phyloP scores from a whole-genome alignment of 2,113 vertebrate genomes.

The Scomber scombrus region DNA sequence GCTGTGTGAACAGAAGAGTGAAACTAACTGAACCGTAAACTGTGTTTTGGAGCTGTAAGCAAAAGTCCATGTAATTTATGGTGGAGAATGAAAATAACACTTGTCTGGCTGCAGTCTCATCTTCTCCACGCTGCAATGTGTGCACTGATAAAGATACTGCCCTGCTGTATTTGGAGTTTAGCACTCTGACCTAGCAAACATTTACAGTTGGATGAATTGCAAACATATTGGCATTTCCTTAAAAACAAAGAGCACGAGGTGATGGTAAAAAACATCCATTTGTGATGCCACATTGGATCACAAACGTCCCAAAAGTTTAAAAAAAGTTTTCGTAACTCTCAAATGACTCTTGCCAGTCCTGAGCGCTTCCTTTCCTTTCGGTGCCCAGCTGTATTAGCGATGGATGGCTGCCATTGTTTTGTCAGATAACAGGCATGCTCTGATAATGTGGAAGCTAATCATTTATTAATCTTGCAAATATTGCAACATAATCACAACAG shows the following conservation, averaged over 20 bases:
- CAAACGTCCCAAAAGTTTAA: neutral
- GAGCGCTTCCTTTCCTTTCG: neutral
- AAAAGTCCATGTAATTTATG: slow-evolving; percentile 82
- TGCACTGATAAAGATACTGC: slow-evolving; percentile 40
- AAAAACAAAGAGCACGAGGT: slow-evolving; percentile 8
- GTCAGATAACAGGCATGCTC: slow-evolving; percentile 85
- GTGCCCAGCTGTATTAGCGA: slow-evolving; percentile 39
- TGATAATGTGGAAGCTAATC: slow-evolving; percentile 89
- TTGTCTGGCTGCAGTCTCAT: slow-evolving; percentile 79
- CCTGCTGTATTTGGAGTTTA: slow-evolving; percentile 26
- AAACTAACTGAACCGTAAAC: slow-evolving; percentile 88
- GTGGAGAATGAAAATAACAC: slow-evolving; percentile 85
- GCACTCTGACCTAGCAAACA: slow-evolving; percentile 14
- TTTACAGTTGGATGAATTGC: slow-evolving; percentile 43
- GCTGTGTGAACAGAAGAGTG: slow-evolving; percentile 77
- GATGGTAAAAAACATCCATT: slow-evolving; percentile 2
- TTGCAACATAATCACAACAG: slow-evolving; percentile 91
- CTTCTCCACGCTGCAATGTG: slow-evolving; percentile 62
- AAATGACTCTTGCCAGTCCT: neutral
- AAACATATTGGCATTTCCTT: slow-evolving; percentile 27
- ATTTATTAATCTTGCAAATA: slow-evolving; percentile 93
- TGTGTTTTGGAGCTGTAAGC: slow-evolving; percentile 79
- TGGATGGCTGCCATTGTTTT: slow-evolving; percentile 55
- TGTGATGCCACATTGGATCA: slow-evolving; percentile 4
- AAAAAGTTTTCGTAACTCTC: slow-evolving; percentile 1